A percentile compares a stretch with the other conserved stretches of the same genome.
These are phyloP conservation scores for Sinhomidia bicolor DNA, from an alignment of 2,888 invertebrate genomes.

Conservation along the genomic window DNA sequence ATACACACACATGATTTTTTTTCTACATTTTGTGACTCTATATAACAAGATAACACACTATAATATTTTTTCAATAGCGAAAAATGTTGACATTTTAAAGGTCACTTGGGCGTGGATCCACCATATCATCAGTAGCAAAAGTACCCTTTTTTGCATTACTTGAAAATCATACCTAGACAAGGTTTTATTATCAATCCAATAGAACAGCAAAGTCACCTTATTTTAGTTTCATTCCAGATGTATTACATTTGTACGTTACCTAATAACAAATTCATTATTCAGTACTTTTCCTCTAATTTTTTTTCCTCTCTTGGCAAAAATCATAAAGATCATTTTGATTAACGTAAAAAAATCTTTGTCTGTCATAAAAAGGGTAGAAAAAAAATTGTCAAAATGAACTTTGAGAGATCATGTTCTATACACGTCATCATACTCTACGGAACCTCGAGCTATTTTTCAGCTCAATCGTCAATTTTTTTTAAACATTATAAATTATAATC, in stretches of 20 bases:
- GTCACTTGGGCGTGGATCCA: conserved; percentile 61
- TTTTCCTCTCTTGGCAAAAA: neutral
- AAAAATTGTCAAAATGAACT: neutral
- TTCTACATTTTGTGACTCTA: conserved; percentile 6
- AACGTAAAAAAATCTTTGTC: neutral
- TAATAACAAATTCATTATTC: conserved; percentile 22
- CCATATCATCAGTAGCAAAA: conserved; percentile 35
- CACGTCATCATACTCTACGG: neutral
- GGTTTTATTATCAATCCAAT: neutral
- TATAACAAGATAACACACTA: neutral
- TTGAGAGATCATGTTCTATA: neutral
- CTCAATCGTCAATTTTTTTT: conserved; percentile 29
- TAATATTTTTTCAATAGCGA: conserved; percentile 30
- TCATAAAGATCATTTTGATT: conserved; percentile 21
- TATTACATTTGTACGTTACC: neutral
- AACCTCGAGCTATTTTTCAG: conserved; percentile 21
- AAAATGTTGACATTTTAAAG: conserved; percentile 61
- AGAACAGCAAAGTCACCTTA: neutral
- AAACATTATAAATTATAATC: conserved; percentile 35
- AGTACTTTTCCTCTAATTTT: neutral
- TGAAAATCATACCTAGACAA: conserved; percentile 4
- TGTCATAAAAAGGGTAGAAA: neutral
- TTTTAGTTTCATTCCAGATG: neutral
- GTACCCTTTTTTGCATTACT: conserved; percentile 28
- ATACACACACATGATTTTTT: neutral